A percentile compares a stretch with the other conserved stretches of the same genome.
phyloP scores from a whole-genome alignment of 2,888 invertebrate genomes.

The Baronia brevicornis region DNA sequence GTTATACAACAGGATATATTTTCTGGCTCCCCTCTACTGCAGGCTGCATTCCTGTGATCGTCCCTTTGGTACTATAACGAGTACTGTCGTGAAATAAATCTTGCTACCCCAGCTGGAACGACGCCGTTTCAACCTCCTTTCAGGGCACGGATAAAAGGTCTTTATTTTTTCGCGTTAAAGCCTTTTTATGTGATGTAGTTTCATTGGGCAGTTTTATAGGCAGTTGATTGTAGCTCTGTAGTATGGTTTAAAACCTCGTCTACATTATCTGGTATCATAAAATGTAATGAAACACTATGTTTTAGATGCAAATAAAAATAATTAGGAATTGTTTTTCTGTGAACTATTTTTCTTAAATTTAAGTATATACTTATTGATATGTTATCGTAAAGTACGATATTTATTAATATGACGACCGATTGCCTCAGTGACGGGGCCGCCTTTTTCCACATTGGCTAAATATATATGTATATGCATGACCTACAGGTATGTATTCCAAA shows the following conservation, averaged over 20 bases:
- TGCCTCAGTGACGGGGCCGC: too few relatives aligned
- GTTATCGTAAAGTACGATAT: too few relatives aligned
- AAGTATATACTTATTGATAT: too few relatives aligned
- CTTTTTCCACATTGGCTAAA: too few relatives aligned
- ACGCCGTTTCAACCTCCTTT: constrained; percentile 55
- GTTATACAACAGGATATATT: constrained; percentile 45
- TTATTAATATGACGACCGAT: too few relatives aligned
- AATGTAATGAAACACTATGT: too few relatives aligned
- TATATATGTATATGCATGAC: too few relatives aligned
- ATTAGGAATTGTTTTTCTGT: too few relatives aligned
- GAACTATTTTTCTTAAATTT: too few relatives aligned
- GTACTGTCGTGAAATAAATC: constrained; percentile 70
- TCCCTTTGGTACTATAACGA: constrained; percentile 69
- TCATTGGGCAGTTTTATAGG: constrained; percentile 54
- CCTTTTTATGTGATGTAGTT: constrained; percentile 51
- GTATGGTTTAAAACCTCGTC: constrained; percentile 6
- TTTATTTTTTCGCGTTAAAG: constrained; percentile 65
- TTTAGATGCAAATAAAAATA: too few relatives aligned
- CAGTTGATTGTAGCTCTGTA: constrained; percentile 30
- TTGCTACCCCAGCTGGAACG: constrained; percentile 52
- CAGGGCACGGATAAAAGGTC: constrained; percentile 61
- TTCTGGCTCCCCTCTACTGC: constrained; percentile 36
- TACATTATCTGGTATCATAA: too few relatives aligned
- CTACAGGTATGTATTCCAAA: too few relatives aligned
- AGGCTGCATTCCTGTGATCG: constrained; percentile 53